Evolutionary conservation across 2,888 invertebrate species (phyloP), one percentile per base, ranked within the genome.

Genomic region (Nymphalis polychloros): DNA sequence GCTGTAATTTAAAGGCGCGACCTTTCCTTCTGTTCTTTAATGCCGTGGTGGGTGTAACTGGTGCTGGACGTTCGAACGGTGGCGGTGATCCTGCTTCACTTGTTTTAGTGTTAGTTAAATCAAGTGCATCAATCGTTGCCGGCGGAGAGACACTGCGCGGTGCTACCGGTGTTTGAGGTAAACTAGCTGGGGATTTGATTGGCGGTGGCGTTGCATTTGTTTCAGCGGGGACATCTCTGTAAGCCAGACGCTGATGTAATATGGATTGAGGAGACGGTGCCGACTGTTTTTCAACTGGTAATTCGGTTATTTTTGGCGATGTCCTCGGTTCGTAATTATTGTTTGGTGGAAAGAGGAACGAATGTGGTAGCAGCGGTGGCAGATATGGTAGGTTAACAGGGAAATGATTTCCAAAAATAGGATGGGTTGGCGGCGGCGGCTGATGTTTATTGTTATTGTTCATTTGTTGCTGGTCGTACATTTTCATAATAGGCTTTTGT

Each of bases 1-100:
- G 93, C 73, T 97, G 97, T 64, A 98, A 87, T 78, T 97, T 97
- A 78, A 95, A 95, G 0, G 98, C 97, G 62, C 95, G 95, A 0
- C 97, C 97, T 87, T 98, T 98, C 76, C 98, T 95, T 27, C 97
- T 93, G 76, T 94, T 94, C 77, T 95, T 95, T 53, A 90, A 79
- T 2, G 90, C 88, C 1, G 93, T 90, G 35, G 88, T 87, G 0
- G 93, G 91, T 47, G 87, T 87, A 41, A 86, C 80, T 16, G 89
- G 88, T 0, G 81, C 78, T 0, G 86, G 81, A 47, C 79, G 78
- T 61, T 88, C 90, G 16, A 78, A 68, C 41, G 77, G 79, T 1
- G 88, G 85, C 1, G 89, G 89, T 0, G 87, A 81, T 0, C 84
- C 83, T 6, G 90, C 85, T n/a, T 93, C 92, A 71, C 86, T 89